phyloP scores from a whole-genome alignment of 2,797 vertebrate genomes.

The Cossypha heuglini region DNA sequence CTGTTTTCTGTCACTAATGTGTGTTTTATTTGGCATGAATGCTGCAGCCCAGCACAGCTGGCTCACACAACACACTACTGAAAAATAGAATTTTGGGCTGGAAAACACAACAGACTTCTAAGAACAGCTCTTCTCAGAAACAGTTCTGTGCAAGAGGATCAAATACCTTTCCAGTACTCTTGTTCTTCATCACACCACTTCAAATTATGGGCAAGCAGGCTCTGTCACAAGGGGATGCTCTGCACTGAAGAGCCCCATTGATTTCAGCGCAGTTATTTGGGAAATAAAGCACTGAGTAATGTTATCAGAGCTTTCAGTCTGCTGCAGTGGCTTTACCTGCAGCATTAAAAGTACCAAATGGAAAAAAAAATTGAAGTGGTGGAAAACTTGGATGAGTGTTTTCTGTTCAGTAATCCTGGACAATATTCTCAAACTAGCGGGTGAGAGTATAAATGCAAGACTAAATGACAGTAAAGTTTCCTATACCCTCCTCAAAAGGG shows the following conservation, averaged over 20 bases:
- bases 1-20: background rate
- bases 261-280: background rate
- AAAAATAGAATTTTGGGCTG: background rate
- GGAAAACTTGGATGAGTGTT: background rate
- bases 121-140: background rate
- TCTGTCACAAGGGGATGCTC: background rate
- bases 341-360: background rate
- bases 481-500: background rate
- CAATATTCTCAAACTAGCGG: background rate
- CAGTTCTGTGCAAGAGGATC: background rate
- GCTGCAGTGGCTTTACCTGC: background rate
- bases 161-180: background rate
- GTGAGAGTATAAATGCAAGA: background rate
- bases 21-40: background rate
- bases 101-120: background rate
- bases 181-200: background rate
- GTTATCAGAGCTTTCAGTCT: background rate
- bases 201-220: background rate
- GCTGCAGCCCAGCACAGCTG: background rate
- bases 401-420: background rate
- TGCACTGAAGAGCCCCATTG: background rate
- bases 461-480: background rate
- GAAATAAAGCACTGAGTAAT: background rate
- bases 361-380: fast-evolving
- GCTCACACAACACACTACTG: background rate